Base-by-base conservation (phyloP, 1,140 invertebrate genomes). In the Macrotrachela quadricornifera region DNA sequence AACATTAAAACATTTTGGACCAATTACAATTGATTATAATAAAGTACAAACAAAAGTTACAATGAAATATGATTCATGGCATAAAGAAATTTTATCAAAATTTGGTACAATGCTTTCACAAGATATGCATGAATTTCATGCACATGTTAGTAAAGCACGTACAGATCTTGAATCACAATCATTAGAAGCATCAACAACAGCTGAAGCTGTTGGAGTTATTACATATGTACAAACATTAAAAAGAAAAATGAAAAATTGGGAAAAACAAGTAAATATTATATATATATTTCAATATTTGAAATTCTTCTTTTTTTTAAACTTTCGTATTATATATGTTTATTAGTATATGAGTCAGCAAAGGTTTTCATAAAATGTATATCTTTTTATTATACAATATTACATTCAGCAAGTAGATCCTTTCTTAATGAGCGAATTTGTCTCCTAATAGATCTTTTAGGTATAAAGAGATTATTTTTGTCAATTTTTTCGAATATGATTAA, bases 21-120 rank as follows among this genome's bases (percentile, higher is more conserved):
- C 91, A 1, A 81, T 97, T n/a, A 80, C 94, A 13, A 87, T 99
- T 56, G 92, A 97, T n/a, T 57, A 44, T 39, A 56, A 57, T 40
- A 46, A 64, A 60, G 68, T 71, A 1, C 94, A 99, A 69, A 90
- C 86, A 58, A 99, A 99, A 73, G 92, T 97, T 1, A 86, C 86
- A 0, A 72, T 97, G 46, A 97, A 99, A 68, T 99, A 99, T 68
- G 94, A 99, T 70, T 92, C 88, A 0, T 96, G 92, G 91, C 92
- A 97, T 68, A 96, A 96, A 71, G 92, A 99, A 63, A 90, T 92
- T 12, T 73, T 97, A 0, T 80, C 84, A 59, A 95, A 95, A 72
- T 99, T 97, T 72, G 90, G 91, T 15, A 77, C 79, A 0, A 69
- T 96, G 44, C 74, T 99, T 13, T 84, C 85, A 42, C 65, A 64